Conservation (phyloP, 2,888 invertebrate species). For the Clitarchus hookeri region DNA sequence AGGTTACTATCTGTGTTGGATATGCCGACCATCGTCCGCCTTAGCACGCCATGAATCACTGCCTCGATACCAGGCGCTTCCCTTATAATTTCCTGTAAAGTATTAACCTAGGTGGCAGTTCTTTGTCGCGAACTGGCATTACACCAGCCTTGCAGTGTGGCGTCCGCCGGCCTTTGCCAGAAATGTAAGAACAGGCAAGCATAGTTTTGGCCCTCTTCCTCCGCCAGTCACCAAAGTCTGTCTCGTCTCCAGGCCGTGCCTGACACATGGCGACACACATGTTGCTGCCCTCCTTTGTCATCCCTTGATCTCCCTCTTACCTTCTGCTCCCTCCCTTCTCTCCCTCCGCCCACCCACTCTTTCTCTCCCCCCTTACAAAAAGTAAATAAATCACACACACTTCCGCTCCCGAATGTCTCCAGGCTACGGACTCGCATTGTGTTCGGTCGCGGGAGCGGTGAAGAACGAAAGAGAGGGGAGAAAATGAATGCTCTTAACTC, state of each 20-base stretch:
- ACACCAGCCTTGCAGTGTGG: too few species aligned
- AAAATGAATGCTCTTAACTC: too few species aligned
- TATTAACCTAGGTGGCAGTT: too few species aligned
- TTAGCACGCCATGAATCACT: too few species aligned
- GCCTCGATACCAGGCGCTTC: too few species aligned
- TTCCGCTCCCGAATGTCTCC: background rate
- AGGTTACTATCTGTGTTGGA: too few species aligned
- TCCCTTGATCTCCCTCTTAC: background rate
- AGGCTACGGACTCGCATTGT: background rate
- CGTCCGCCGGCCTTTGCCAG: too few species aligned
- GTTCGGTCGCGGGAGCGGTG: too few species aligned
- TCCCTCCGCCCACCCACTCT: background rate
- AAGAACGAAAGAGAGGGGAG: too few species aligned
- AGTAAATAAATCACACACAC: slow-evolving; percentile 2
- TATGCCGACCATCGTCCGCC: too few species aligned
- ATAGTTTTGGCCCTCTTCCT: background rate
- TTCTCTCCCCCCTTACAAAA: background rate
- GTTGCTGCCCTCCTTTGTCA: slow-evolving; percentile 9
- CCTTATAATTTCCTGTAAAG: too few species aligned
- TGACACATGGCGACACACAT: background rate
- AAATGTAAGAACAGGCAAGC: background rate
- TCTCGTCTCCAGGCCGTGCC: background rate
- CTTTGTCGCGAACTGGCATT: too few species aligned
- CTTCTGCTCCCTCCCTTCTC: background rate
- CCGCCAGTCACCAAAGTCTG: background rate